A percentile compares a stretch with the other conserved stretches of the same genome.
These are phyloP conservation scores for Paracanthobrama guichenoti DNA, from an alignment of 2,113 vertebrate genomes.

Conservation along the genomic window DNA sequence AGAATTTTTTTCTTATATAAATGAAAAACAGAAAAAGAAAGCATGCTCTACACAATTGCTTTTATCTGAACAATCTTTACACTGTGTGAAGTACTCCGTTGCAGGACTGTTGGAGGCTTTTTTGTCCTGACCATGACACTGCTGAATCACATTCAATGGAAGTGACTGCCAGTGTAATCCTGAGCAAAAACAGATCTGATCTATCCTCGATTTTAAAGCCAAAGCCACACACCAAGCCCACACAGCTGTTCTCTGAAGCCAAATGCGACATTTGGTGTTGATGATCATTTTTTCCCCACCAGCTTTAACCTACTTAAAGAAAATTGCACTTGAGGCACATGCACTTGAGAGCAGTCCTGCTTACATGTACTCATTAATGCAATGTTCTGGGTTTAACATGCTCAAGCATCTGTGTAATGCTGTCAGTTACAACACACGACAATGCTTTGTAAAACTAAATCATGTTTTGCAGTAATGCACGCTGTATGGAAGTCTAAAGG, in stretches of 20 bases:
- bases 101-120: conserved; percentile 2
- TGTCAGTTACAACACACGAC: no score
- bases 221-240: conserved; percentile 1
- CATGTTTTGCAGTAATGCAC: not conserved
- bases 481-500: not conserved
- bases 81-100: not conserved
- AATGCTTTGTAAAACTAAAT: no score
- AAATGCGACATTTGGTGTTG: conserved; percentile 7
- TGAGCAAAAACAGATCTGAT: conserved; percentile 20
- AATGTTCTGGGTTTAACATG: no score
- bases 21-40: not conserved
- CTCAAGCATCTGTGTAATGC: no score
- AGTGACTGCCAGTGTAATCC: not conserved
- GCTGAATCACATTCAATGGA: conserved; percentile 23
- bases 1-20: conserved; percentile 5
- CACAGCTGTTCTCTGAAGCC: conserved; percentile 1
- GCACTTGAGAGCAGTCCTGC: not conserved
- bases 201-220: not conserved
- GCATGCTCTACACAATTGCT: not conserved
- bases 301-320: not conserved
- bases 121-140: conserved; percentile 25
- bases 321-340: not conserved
- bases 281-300: not conserved
- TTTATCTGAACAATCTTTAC: conserved; percentile 2
- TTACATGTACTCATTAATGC: no score